These are phyloP conservation scores for Dinothrombium tinctorium DNA, from an alignment of 1,140 invertebrate species.

Conservation along the genomic window DNA sequence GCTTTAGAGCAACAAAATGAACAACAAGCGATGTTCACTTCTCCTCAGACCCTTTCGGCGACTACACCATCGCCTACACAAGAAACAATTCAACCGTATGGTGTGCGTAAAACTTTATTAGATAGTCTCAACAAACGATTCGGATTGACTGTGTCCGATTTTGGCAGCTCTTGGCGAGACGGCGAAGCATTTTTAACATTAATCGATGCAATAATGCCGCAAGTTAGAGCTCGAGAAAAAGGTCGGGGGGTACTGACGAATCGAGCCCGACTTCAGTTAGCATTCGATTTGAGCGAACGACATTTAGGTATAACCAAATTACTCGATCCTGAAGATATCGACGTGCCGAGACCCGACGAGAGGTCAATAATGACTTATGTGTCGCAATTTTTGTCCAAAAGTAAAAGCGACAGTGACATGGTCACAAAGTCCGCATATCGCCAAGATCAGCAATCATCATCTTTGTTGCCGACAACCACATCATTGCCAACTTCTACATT, in stretches of 20 bases:
- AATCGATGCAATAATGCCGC: constrained; percentile 80
- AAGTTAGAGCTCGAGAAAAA: constrained; percentile 58
- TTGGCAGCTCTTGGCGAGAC: constrained; percentile 88
- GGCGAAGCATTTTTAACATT: constrained; percentile 87
- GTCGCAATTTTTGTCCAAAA: constrained; percentile 30
- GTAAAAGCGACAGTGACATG: too few species aligned
- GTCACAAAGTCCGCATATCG: too few species aligned
- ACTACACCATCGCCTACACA: too few species aligned
- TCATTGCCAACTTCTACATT: too few species aligned
- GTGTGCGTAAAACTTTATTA: background rate
- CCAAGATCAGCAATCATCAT: too few species aligned
- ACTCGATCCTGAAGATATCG: constrained; percentile 86
- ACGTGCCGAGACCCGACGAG: constrained; percentile 88
- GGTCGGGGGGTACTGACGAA: constrained; percentile 48
- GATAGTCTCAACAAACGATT: background rate
- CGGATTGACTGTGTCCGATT: constrained; percentile 48
- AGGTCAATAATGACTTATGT: constrained; percentile 99
- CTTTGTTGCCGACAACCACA: too few species aligned
- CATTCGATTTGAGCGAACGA: constrained; percentile 73
- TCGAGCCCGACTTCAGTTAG: constrained; percentile 53
- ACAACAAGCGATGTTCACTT: too few species aligned
- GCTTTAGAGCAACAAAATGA: constrained; percentile 2
- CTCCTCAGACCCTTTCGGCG: too few species aligned
- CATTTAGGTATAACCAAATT: constrained; percentile 74
- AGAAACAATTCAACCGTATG: too few species aligned